These are phyloP conservation scores for Chromis chromis DNA, from an alignment of 2,797 vertebrate species.

Conservation along the genomic window DNA sequence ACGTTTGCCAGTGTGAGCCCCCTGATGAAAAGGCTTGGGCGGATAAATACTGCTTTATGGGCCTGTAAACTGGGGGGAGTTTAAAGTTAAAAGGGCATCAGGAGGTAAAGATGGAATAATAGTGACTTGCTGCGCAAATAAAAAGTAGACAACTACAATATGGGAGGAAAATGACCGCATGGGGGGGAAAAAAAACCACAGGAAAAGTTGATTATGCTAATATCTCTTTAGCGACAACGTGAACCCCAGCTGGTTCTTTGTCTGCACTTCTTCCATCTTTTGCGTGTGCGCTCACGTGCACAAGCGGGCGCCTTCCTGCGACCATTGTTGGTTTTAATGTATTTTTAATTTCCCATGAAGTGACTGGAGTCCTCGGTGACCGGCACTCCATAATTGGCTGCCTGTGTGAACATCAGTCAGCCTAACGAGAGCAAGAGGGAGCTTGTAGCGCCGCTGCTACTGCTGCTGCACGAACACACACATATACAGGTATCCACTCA, in stretches of 20 bases:
- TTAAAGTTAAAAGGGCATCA: conserved; percentile 5
- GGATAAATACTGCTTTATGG: conserved; percentile 26
- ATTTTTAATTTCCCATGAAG: conserved; percentile 83
- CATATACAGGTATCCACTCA: conserved; percentile 37
- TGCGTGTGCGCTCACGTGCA: conserved; percentile 6
- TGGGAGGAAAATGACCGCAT: background rate
- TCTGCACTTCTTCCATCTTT: conserved; percentile 32
- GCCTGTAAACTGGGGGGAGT: conserved; percentile 30
- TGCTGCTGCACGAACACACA: background rate
- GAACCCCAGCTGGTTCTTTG: conserved; percentile 45
- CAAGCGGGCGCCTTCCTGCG: conserved; percentile 48
- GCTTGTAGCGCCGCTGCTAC: conserved; percentile 29
- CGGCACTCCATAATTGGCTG: conserved; percentile 80
- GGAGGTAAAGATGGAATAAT: conserved; percentile 24
- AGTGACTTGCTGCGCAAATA: conserved; percentile 21
- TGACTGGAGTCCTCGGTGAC: conserved; percentile 78
- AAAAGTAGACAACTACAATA: conserved; percentile 25
- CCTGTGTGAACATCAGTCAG: conserved; percentile 84
- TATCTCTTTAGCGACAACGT: conserved; percentile 10
- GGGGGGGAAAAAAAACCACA: conserved; percentile 14
- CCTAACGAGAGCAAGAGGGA: conserved; percentile 76
- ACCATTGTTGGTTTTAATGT: conserved; percentile 80
- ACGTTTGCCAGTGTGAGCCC: conserved; percentile 12
- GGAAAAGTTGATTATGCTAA: conserved; percentile 34
- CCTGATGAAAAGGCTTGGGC: conserved; percentile 26